Percentiles rank a stretch among this genome's conserved stretches.
These are phyloP conservation scores for Daktulosphaira vitifoliae DNA, from an alignment of 1,140 invertebrate species.

Conservation along the genomic window DNA sequence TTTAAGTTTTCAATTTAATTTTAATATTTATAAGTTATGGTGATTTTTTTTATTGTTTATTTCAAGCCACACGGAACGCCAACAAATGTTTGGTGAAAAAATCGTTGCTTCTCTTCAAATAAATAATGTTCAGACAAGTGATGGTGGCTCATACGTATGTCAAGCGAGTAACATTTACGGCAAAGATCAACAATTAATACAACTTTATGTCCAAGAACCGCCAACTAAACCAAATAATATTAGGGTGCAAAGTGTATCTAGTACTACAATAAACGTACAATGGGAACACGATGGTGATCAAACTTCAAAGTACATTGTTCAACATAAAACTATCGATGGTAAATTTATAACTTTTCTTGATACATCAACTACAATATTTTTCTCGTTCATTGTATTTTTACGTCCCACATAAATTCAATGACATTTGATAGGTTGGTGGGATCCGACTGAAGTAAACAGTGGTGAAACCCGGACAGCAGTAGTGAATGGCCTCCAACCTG, in stretches of 20 bases:
- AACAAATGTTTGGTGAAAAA: conserved; percentile 58
- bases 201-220: conserved; percentile 65
- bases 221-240: conserved; percentile 60
- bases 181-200: conserved; percentile 68
- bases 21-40: no score
- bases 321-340: conserved; percentile 56
- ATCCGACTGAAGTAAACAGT: conserved; percentile 55
- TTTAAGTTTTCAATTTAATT: no score
- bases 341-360: no score
- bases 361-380: no score
- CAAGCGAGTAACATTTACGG: conserved; percentile 72
- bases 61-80: conserved; percentile 59
- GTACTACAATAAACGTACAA: conserved; percentile 61
- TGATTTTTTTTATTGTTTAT: no score
- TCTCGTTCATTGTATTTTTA: no score
- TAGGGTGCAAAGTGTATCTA: conserved; percentile 59
- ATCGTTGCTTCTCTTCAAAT: conserved; percentile 64
- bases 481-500: conserved; percentile 64
- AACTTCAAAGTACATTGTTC: conserved; percentile 64
- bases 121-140: conserved; percentile 57
- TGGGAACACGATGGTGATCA: conserved; percentile 62
- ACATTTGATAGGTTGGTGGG: conserved; percentile 56
- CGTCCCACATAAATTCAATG: no score
- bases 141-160: conserved; percentile 75
- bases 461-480: conserved; percentile 54